A percentile compares a stretch with the other conserved stretches of the same genome.
Conservation (phyloP, 2,888 invertebrate species). For the Pinctada fucata region DNA sequence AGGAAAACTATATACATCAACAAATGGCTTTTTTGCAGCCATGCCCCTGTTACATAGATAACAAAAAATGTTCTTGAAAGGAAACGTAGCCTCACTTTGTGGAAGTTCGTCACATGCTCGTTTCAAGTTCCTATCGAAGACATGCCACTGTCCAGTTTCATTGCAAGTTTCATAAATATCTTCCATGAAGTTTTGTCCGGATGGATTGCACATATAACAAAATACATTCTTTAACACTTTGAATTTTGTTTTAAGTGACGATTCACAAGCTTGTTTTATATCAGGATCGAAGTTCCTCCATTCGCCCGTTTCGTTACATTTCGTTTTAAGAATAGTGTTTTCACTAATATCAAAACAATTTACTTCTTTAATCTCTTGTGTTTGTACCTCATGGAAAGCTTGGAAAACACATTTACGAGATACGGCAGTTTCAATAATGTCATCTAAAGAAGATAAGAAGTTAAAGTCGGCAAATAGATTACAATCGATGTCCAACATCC, state of each 20-base stretch:
- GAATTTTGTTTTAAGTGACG: neutral
- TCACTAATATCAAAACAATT: neutral
- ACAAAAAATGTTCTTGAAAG: conserved; percentile 1
- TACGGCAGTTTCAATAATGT: conserved; percentile 5
- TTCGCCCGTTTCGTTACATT: conserved; percentile 7
- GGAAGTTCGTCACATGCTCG: neutral
- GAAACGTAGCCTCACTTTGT: neutral
- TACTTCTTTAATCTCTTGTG: neutral
- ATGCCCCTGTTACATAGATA: neutral
- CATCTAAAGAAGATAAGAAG: conserved; percentile 13
- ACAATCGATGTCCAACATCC: conserved; percentile 11
- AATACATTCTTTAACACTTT: too few species aligned
- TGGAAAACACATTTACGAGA: neutral
- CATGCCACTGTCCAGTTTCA: conserved; percentile 4
- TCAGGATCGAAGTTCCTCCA: neutral
- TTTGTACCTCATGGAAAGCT: neutral
- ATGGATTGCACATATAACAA: neutral
- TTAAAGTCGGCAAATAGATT: conserved; percentile 9
- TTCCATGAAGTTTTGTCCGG: neutral
- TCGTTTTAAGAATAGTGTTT: neutral
- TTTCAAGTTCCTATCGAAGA: neutral
- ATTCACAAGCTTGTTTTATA: conserved; percentile 4
- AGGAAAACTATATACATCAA: too few species aligned
- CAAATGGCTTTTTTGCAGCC: too few species aligned
- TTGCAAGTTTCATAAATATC: neutral